Base-by-base conservation (phyloP, 2,113 vertebrate species). In the Camelus dromedarius region DNA sequence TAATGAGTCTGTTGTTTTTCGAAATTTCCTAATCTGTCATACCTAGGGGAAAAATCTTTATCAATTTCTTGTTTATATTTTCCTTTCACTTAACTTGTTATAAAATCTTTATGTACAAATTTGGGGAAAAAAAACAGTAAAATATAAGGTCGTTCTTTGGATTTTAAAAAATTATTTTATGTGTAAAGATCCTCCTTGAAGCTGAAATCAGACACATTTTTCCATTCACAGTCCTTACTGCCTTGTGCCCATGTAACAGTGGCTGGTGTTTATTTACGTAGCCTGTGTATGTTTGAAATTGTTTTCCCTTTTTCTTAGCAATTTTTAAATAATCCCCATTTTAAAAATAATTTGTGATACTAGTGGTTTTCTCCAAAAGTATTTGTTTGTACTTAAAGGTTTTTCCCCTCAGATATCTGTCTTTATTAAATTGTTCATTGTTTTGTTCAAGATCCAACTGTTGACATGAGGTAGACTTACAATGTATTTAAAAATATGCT, bases 211-310 rank as follows among this genome's bases (percentile, higher is more conserved):
- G 35, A 70, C 5, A 62, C 15, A 30, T 18, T 91, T 91, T 32
- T 46, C 20, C 3, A 46, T 76, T 24, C 8, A 35, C 1, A 26
- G 19, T 77, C 20, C 54, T 64, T 48, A 70, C 15, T 64, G 4
- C 46, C 2, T 54, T 48, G n/a, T 67, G 5, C 2, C 89, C 14
- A 30, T 64, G 0, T 6, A 26, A 3, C 2, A 0, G 12, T 85
- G 32, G 5, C 12, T 64, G 2, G n/a, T 0, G 0, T 42, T 42
- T 42, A 12, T 16, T 80, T 50, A 2, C 2, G 28, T 5, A 32
- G 13, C 28, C 2, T 64, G 3, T 56, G 24, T 58, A 7, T 35
- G 12, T 91, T 28, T 64, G 28, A 58, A 52, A 42, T 35, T 38
- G 4, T 50, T 77, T 58, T 24, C 5, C 6, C 0, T 46, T 75